Percentiles rank a stretch among this genome's conserved stretches.
Evolutionary conservation across 2,113 vertebrate species (phyloP).

Genomic region (Irena cyanogastra): DNA sequence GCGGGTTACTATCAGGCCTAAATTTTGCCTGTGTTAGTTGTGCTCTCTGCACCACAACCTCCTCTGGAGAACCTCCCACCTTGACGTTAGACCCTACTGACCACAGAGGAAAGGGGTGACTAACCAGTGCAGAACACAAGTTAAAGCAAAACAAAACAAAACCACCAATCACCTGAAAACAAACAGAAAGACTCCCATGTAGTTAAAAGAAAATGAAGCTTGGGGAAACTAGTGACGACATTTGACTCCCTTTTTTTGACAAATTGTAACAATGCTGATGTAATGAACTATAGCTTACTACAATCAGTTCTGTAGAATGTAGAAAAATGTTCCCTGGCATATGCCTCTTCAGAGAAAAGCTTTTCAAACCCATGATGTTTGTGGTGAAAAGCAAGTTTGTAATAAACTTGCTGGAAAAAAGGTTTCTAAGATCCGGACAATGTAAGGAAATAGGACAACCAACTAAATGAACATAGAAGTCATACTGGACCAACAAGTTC

Average conservation of each 20-base stretch:
- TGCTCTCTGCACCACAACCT: neutral
- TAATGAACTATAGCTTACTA: neutral
- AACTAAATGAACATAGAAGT: neutral
- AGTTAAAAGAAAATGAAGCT: neutral
- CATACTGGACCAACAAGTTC: neutral
- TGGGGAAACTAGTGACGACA: neutral
- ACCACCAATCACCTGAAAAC: rapidly evolving
- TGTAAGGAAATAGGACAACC: neutral
- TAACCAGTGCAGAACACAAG: neutral
- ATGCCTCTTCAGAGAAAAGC: neutral
- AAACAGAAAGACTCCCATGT: neutral
- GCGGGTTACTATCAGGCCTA: neutral
- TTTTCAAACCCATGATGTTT: neutral
- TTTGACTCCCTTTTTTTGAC: neutral
- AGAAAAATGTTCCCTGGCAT: neutral
- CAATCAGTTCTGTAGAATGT: neutral
- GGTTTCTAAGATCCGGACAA: neutral
- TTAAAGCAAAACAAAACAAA: neutral
- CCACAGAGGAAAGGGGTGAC: neutral
- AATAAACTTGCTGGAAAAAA: neutral
- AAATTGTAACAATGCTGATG: neutral
- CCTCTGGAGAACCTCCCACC: neutral
- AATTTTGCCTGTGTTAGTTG: neutral
- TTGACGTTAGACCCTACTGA: neutral
- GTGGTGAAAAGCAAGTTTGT: neutral